Conservation (phyloP, 1,140 invertebrate species). For the Grapholita molesta region DNA sequence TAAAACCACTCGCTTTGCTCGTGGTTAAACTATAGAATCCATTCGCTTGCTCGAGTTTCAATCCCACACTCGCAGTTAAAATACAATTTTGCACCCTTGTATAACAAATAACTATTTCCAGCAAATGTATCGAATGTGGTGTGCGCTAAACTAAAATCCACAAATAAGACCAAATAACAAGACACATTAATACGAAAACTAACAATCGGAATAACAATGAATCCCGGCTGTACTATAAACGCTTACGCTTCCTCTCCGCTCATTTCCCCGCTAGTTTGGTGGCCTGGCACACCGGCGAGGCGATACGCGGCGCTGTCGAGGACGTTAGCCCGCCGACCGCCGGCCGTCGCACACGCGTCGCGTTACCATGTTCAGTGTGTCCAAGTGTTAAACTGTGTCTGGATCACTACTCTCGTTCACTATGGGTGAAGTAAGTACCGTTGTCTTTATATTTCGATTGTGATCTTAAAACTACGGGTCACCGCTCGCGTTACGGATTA, state of each 20-base stretch:
- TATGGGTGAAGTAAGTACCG: slow-evolving; percentile 70
- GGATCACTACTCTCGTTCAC: slow-evolving; percentile 45
- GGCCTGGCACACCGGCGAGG: background rate
- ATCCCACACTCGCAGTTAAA: no score
- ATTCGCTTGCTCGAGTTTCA: no score
- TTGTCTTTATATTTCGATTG: slow-evolving; percentile 25
- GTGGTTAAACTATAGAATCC: no score
- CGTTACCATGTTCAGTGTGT: slow-evolving; percentile 21
- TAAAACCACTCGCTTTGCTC: no score
- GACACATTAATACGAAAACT: no score
- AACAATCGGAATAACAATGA: no score
- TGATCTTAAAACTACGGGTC: background rate
- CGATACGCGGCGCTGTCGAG: slow-evolving; percentile 41
- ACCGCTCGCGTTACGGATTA: background rate
- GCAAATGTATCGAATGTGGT: no score
- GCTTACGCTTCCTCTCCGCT: background rate
- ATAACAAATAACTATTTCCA: no score
- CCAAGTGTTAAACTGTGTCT: slow-evolving; percentile 22
- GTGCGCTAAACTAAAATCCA: no score
- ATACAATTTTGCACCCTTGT: no score
- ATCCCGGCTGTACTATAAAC: background rate
- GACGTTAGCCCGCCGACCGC: slow-evolving; percentile 60
- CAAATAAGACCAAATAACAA: no score
- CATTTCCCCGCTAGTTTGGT: background rate
- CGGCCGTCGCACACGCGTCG: slow-evolving; percentile 41